Conservation (phyloP, 2,888 invertebrate species). For the Limnephilus lunatus region DNA sequence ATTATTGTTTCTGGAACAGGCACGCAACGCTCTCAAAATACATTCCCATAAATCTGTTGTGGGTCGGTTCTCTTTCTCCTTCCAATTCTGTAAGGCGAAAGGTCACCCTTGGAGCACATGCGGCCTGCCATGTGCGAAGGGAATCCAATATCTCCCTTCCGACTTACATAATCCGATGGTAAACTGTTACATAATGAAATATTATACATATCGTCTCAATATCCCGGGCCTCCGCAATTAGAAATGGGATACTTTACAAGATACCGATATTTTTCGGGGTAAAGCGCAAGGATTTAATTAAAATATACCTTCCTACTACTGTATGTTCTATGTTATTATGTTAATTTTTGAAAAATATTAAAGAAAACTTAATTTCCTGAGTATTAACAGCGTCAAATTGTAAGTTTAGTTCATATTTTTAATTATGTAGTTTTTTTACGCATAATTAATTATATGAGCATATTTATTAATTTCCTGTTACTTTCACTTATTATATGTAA, state of each 20-base stretch:
- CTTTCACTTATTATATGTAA: too few relatives aligned
- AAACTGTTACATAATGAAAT: slow-evolving; percentile 28
- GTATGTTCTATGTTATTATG: too few relatives aligned
- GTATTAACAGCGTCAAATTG: too few relatives aligned
- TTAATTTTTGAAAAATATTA: too few relatives aligned
- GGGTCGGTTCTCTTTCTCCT: not conserved
- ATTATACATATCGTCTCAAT: slow-evolving; percentile 2
- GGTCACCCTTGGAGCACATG: slow-evolving; percentile 5
- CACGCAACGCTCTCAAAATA: slow-evolving; percentile 1
- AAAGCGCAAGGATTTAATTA: not conserved
- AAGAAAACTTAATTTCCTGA: too few relatives aligned
- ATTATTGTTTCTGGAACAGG: not conserved
- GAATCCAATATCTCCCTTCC: slow-evolving; percentile 11
- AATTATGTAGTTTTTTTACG: too few relatives aligned
- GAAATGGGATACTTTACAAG: not conserved
- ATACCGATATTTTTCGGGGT: not conserved
- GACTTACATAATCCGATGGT: slow-evolving; percentile 28
- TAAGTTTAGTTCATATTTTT: too few relatives aligned
- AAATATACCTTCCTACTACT: not conserved
- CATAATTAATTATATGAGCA: too few relatives aligned
- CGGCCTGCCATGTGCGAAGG: slow-evolving; percentile 17
- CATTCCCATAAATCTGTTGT: slow-evolving; percentile 10
- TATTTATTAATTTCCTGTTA: too few relatives aligned
- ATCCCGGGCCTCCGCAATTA: not conserved
- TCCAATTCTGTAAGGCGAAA: not conserved